phyloP scores from a whole-genome alignment of 2,113 vertebrate genomes.

The Astatoreochromis straeleni region DNA sequence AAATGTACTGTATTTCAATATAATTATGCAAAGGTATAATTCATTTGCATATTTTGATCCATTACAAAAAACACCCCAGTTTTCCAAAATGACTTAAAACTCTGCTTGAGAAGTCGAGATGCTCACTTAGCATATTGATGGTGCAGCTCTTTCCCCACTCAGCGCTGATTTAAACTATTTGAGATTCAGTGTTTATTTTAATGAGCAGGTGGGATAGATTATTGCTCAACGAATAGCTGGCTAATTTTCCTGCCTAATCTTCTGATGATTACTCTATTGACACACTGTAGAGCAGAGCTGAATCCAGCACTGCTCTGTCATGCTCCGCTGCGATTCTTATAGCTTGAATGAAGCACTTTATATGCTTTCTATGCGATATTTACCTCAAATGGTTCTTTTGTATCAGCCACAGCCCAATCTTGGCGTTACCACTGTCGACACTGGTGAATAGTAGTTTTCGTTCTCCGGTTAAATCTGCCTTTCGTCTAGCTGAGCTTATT shows the following conservation, averaged over 20 bases:
- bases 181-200: conserved; percentile 22
- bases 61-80: not conserved
- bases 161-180: not conserved
- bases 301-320: not conserved
- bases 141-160: not conserved
- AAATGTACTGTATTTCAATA: not conserved
- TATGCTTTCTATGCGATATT: not conserved
- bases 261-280: conserved; percentile 1
- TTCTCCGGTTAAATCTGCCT: not conserved
- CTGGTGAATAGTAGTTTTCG: not conserved
- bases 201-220: conserved; percentile 36
- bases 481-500: not conserved
- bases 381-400: not conserved
- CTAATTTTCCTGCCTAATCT: conserved; percentile 22
- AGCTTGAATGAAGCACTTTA: not conserved
- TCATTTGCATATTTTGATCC: not conserved
- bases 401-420: not conserved
- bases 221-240: conserved; percentile 11
- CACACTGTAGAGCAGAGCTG: not conserved
- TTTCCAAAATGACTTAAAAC: not conserved
- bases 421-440: not conserved
- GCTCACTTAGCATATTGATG: not conserved
- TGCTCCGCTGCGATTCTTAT: not conserved
- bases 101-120: not conserved
- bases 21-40: not conserved